Evolutionary conservation across 2,797 vertebrate species (phyloP), one percentile per base, ranked within the genome.

Genomic region (Acanthurus tractus): DNA sequence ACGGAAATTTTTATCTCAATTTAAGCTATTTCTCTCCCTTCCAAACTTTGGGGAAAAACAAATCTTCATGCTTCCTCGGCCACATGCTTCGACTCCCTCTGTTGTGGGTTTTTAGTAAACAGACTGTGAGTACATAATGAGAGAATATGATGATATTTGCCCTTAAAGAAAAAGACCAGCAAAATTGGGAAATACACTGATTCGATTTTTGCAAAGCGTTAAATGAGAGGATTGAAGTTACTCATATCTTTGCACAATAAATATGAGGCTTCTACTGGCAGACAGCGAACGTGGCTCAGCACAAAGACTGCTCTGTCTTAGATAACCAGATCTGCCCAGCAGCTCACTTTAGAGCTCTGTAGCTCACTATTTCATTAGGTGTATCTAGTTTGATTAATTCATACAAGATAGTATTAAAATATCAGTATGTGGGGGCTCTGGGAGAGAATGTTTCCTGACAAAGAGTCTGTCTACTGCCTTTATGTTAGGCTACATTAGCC

Each of bases 1-100:
- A 29, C 48, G 45, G 70, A 83, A 52, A 55, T 67, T 74, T 76
- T 71, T 46, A 83, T 82, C 67, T 85, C 45, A 45, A 49, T 79
- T 81, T 66, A 57, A 63, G 79, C 45, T 46, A 38, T 79, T 70
- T 79, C 18, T 70, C 36, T 44, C n/a, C 36, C 81, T 73, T 57
- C 52, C 12, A 44, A 72, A 78, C 58, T 58, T 53, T 18, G 74
- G 48, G 42, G 70, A 86, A 83, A 62, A 42, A 74, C 63, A 58
- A 69, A 82, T 78, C 54, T 23, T 66, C 57, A 22, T 63, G 25
- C 62, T 67, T 70, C 70, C 40, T 48, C 9, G 45, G 48, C 77
- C 61, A 69, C 70, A 68, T 36, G 36, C 42, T 25, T 48, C 58
- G 23, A 74, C 76, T 73, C 66, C 66, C 55, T 74, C 48, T 81